Evolutionary conservation across 2,888 invertebrate species (phyloP).

Genomic region (Poecilobothrus nobilitatus): DNA sequence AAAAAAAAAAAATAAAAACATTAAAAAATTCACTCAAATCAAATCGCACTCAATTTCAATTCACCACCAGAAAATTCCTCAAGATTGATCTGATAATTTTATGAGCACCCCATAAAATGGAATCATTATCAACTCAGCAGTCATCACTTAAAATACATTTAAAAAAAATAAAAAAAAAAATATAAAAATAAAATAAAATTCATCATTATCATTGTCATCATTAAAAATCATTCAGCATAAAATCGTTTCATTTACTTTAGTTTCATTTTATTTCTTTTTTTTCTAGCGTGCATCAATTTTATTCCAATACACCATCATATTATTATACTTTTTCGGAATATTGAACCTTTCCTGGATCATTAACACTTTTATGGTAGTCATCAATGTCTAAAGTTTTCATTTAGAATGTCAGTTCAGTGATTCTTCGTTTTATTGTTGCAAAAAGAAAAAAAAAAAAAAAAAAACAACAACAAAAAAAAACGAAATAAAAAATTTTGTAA

Average conservation of each 20-base stretch:
- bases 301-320: too few relatives aligned
- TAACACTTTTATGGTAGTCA: not conserved
- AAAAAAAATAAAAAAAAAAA: not conserved
- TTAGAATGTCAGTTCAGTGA: not conserved
- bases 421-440: not conserved
- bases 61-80: slow-evolving; percentile 5
- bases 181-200: not conserved
- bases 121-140: not conserved
- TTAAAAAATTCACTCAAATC: not conserved
- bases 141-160: not conserved
- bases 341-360: slow-evolving; percentile 6
- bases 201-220: not conserved
- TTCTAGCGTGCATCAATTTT: not conserved
- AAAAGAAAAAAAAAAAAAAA: too few relatives aligned
- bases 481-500: not conserved
- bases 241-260: too few relatives aligned
- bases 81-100: slow-evolving; percentile 6
- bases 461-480: not conserved
- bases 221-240: not conserved
- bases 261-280: not conserved
- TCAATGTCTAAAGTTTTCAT: slow-evolving; percentile 1
- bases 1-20: not conserved
- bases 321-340: not conserved
- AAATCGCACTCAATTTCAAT: too few relatives aligned
- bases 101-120: not conserved